Evolutionary conservation across 2,113 vertebrate species (phyloP).

Genomic region (Paramormyrops kingsleyae): DNA sequence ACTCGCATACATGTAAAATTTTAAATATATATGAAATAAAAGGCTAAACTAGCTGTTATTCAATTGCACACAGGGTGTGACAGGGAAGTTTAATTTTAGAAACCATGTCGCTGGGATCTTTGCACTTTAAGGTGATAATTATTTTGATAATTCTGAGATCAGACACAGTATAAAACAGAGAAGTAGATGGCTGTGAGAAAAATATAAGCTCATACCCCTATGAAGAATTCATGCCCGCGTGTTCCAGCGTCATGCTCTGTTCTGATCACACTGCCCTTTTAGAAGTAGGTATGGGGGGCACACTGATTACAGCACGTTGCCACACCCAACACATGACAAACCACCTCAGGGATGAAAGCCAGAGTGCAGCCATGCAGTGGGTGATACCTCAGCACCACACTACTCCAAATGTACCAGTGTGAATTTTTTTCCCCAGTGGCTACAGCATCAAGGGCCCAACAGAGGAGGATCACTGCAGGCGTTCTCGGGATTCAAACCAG

Average conservation of each 20-base stretch:
- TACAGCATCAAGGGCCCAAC: no score
- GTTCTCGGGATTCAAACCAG: no score
- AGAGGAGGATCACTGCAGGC: no score
- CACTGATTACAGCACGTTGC: no score
- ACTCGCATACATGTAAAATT: neutral
- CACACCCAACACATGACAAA: no score
- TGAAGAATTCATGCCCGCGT: neutral
- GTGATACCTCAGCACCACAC: no score
- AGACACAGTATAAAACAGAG: neutral
- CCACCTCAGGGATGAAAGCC: no score
- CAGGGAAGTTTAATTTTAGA: neutral
- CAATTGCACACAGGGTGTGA: neutral
- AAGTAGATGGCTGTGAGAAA: neutral
- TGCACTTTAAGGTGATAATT: neutral
- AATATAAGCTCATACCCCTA: neutral
- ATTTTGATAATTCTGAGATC: neutral
- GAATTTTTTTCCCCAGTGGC: no score
- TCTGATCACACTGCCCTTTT: neutral
- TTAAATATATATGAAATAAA: neutral
- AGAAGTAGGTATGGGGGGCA: neutral
- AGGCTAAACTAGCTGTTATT: neutral
- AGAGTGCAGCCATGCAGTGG: no score
- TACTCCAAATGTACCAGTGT: no score
- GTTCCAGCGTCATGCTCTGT: neutral
- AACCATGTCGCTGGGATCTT: neutral